phyloP scores from a whole-genome alignment of 1,140 invertebrate genomes.

The Doryteuthis pealeii region DNA sequence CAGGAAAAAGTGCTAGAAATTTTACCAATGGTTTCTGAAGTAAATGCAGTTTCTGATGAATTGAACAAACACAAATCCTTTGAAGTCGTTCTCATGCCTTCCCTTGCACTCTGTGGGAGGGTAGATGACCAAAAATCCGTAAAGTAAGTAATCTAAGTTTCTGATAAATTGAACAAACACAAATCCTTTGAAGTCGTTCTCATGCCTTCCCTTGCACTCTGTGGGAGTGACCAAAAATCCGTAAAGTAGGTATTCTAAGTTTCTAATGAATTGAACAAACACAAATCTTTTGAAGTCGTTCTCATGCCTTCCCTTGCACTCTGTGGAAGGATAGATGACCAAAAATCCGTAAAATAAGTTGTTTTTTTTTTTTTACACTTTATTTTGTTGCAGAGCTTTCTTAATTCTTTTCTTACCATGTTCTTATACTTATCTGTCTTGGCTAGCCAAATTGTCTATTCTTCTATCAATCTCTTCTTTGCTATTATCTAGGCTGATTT shows the following conservation, averaged over 20 bases:
- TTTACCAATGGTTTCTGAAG: conserved; percentile 60
- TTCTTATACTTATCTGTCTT: too few species aligned
- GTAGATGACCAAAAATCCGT: conserved; percentile 31
- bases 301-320: conserved; percentile 55
- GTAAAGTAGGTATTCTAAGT: conserved; percentile 56
- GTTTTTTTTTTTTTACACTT: too few species aligned
- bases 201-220: conserved; percentile 53
- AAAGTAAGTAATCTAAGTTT: conserved; percentile 53
- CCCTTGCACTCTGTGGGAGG: conserved; percentile 47
- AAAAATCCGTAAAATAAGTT: conserved; percentile 45
- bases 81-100: conserved; percentile 59
- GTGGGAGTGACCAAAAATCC: conserved; percentile 29
- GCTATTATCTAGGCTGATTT: too few species aligned
- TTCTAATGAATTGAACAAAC: conserved; percentile 60
- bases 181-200: conserved; percentile 60
- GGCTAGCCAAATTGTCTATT: too few species aligned
- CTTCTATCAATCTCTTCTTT: too few species aligned
- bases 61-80: conserved; percentile 59
- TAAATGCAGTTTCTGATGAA: conserved; percentile 61
- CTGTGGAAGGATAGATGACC: conserved; percentile 33
- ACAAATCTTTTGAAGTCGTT: conserved; percentile 60
- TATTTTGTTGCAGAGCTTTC: too few species aligned
- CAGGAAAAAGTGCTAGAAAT: conserved; percentile 61
- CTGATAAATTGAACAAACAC: conserved; percentile 60
- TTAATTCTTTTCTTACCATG: too few species aligned